Conservation (phyloP, 1,140 invertebrate species). For the Sitobion miscanthi region DNA sequence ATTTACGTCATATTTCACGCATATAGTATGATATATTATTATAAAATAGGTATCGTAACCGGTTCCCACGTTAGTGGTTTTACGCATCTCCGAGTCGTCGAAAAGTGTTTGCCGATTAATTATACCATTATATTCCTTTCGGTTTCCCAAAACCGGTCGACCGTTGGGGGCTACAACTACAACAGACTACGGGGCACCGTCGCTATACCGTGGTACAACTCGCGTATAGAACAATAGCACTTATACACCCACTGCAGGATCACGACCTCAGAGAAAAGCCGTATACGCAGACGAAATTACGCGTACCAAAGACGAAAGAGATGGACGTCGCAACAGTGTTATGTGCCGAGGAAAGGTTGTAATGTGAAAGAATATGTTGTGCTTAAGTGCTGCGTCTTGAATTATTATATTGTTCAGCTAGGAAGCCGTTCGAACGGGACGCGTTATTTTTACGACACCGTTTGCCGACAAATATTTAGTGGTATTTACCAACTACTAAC, state of each 20-base stretch:
- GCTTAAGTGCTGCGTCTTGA: too few relatives aligned
- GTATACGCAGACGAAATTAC: background rate
- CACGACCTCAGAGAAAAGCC: background rate
- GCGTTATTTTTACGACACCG: background rate
- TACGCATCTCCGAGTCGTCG: background rate
- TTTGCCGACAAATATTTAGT: background rate
- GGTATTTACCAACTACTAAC: too few relatives aligned
- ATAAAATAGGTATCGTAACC: background rate
- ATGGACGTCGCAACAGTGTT: background rate
- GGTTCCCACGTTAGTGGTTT: background rate
- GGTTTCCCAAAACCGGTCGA: background rate
- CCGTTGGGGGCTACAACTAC: background rate
- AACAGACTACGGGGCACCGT: background rate
- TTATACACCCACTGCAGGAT: background rate
- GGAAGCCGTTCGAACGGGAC: background rate
- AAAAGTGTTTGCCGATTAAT: constrained; percentile 17
- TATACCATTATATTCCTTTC: background rate
- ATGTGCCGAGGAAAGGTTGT: too few relatives aligned
- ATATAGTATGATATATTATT: too few relatives aligned
- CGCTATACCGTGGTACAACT: background rate
- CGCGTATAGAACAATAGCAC: background rate
- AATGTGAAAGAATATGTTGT: too few relatives aligned
- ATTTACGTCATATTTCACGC: background rate
- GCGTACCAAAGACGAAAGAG: too few relatives aligned
- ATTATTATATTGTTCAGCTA: too few relatives aligned